Percentiles rank a stretch among this genome's conserved stretches.
Evolutionary conservation across 2,888 invertebrate species (phyloP).

Genomic region (Aromia moschata): DNA sequence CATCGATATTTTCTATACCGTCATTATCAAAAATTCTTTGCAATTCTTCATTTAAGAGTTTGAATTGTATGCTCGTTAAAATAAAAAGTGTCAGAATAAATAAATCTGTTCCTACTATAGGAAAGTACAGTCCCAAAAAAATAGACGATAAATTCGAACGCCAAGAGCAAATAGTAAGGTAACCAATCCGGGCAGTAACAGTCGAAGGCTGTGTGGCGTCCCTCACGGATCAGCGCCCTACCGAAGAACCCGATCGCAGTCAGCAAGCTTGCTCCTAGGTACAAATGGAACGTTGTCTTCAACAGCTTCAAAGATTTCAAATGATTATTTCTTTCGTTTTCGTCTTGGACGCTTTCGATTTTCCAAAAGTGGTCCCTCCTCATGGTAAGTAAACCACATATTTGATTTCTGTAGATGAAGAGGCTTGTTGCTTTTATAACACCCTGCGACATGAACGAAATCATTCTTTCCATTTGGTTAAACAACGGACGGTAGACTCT

Average conservation of each 20-base stretch:
- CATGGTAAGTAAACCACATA: constrained; percentile 1
- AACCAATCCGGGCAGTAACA: background rate
- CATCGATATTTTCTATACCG: background rate
- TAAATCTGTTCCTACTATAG: constrained; percentile 1
- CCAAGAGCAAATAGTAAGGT: background rate
- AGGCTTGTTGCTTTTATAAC: background rate
- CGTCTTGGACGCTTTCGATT: constrained; percentile 16
- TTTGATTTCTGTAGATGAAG: background rate
- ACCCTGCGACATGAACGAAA: constrained; percentile 4
- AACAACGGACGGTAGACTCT: too few relatives aligned
- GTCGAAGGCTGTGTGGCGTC: background rate
- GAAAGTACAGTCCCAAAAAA: background rate
- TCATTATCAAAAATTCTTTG: background rate
- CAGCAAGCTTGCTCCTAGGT: background rate
- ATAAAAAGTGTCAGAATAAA: constrained; percentile 6
- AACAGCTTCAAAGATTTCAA: background rate
- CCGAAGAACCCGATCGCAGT: background rate
- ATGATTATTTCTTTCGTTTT: constrained; percentile 1
- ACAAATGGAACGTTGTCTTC: constrained; percentile 1
- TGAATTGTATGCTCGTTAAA: constrained; percentile 11
- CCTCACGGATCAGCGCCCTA: background rate
- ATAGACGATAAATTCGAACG: background rate
- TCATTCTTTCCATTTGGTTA: too few relatives aligned
- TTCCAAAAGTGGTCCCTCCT: constrained; percentile 13
- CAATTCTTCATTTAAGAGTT: constrained; percentile 10